Base-by-base conservation (phyloP, 2,888 invertebrate genomes). In the Mechanitis mazaeus region DNA sequence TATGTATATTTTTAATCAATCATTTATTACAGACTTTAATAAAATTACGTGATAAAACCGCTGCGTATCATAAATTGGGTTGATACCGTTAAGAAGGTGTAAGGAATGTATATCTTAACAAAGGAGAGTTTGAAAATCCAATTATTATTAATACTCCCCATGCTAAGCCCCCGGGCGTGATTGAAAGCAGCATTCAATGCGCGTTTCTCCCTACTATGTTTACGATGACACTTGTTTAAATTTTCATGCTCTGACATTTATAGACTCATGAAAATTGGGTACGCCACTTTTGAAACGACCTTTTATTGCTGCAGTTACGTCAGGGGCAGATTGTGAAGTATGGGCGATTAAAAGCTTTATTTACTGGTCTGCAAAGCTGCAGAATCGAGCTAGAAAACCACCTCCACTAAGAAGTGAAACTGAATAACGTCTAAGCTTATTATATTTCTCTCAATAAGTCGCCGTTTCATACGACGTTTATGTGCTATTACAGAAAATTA, bases 261-360 rank as follows among this genome's bases (percentile, higher is more conserved):
- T 75, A 68, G 70, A 61, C 69, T 68, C 69, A 75, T 75, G 68
- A 73, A 73, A 72, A 75, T 77, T 75, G 69, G 68, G 64, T 68
- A 63, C 63, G 66, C 69, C 71, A 71, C 71, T 78, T 76, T 75
- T 74, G 69, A 69, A 70, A 68, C 68, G 69, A 63, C 65, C 68
- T 77, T 75, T 78, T 75, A 78, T 71, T 74, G 73, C 73, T 71
- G 64, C 70, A 69, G 71, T 76, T 69, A 75, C 74, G 70, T 72
- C 74, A 71, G 71, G 70, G 69, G 80, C 76, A 82, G 84, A 86
- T 87, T 84, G 82, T 81, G 75, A 86, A 80, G 79, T 85, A 84
- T 82, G 70, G 78, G 69, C 82, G 73, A 81, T 81, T 83, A 79
- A 79, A 77, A 68, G 69, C 60, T 71, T 80, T 82, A 85, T 84